Evolutionary conservation across 2,797 vertebrate genomes (phyloP).

Genomic region (Columba guinea): DNA sequence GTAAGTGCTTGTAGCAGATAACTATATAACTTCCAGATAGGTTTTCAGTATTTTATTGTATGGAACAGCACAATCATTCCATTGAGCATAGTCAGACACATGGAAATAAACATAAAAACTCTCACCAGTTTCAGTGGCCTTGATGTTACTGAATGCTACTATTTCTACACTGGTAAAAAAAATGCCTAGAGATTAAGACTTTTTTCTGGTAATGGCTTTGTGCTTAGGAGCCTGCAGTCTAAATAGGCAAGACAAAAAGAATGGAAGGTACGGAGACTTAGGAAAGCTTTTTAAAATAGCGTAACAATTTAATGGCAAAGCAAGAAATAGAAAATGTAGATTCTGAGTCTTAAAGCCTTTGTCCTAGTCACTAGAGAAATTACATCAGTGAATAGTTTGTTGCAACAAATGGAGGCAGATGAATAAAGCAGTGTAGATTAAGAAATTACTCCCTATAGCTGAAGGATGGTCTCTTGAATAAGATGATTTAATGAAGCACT

Average conservation of each 20-base stretch:
- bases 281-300: neutral
- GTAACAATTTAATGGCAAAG: neutral
- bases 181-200: neutral
- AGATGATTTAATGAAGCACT: neutral
- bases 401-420: neutral
- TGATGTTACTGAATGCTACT: neutral
- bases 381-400: neutral
- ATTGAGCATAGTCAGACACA: neutral
- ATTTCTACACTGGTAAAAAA: neutral
- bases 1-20: neutral
- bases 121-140: neutral
- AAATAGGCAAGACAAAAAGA: neutral
- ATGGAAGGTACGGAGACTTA: neutral
- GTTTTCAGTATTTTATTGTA: neutral
- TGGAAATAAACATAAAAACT: neutral
- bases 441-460: neutral
- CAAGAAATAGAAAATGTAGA: neutral
- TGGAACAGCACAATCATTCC: neutral
- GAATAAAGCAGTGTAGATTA: neutral
- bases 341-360: neutral
- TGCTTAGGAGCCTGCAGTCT: neutral
- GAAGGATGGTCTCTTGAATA: neutral
- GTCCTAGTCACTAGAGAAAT: neutral
- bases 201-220: neutral
- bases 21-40: neutral